phyloP scores from a whole-genome alignment of 2,797 vertebrate genomes.

The Mycteria americana region DNA sequence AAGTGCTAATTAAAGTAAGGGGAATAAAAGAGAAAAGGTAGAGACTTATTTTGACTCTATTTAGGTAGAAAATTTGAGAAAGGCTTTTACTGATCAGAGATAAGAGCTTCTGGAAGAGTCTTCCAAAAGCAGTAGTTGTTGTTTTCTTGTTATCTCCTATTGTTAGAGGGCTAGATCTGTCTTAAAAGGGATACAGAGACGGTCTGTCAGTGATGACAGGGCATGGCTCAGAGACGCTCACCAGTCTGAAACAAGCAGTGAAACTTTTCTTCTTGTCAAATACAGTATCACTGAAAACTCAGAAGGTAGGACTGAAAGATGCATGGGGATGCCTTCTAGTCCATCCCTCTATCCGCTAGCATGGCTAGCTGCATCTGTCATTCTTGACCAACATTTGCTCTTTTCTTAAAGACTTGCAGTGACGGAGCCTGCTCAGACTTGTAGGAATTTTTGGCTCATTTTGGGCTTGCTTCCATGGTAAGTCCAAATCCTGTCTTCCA shows the following conservation, averaged over 20 bases:
- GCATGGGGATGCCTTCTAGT: neutral
- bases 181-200: neutral
- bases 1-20: neutral
- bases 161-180: neutral
- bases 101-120: neutral
- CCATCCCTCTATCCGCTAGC: rapidly evolving
- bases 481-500: neutral
- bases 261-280: neutral
- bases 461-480: neutral
- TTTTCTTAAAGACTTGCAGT: neutral
- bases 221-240: neutral
- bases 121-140: neutral
- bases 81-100: neutral
- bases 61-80: neutral
- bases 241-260: neutral
- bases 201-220: neutral
- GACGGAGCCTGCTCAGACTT: neutral
- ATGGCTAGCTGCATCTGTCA: neutral
- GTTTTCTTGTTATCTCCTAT: neutral
- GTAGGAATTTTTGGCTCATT: neutral
- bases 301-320: neutral
- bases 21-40: neutral
- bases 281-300: neutral
- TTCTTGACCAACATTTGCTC: neutral
- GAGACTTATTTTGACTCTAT: neutral